Conservation (phyloP, 2,113 vertebrate species). For the Chaetorhynchus papuensis region DNA sequence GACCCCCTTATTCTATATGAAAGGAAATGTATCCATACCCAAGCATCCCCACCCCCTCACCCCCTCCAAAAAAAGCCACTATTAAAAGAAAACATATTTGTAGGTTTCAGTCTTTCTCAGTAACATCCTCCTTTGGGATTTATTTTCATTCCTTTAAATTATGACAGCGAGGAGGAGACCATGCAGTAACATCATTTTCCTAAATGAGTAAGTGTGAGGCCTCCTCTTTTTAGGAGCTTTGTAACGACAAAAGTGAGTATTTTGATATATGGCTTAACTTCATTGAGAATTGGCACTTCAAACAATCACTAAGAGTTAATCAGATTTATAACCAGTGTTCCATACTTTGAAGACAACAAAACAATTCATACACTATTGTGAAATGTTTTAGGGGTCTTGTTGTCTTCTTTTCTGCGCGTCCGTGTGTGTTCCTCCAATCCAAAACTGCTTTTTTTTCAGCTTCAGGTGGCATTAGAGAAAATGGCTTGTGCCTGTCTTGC, state of each 20-base stretch:
- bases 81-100: neutral
- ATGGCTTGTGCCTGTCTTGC: neutral
- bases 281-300: neutral
- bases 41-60: fast-evolving
- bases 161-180: neutral
- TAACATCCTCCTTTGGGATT: neutral
- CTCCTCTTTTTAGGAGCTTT: neutral
- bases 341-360: neutral
- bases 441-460: neutral
- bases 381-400: neutral
- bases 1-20: neutral
- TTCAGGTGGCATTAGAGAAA: neutral
- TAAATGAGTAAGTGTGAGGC: neutral
- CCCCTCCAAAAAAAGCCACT: neutral
- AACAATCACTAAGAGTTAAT: neutral
- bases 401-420: neutral
- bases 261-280: neutral
- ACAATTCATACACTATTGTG: neutral
- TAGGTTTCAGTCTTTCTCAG: neutral
- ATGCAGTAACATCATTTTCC: neutral
- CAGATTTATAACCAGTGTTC: neutral
- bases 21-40: neutral
- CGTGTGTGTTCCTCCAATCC: neutral
- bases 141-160: neutral
- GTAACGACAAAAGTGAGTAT: neutral